phyloP scores from a whole-genome alignment of 2,113 vertebrate genomes.

The Malaclemys terrapin region DNA sequence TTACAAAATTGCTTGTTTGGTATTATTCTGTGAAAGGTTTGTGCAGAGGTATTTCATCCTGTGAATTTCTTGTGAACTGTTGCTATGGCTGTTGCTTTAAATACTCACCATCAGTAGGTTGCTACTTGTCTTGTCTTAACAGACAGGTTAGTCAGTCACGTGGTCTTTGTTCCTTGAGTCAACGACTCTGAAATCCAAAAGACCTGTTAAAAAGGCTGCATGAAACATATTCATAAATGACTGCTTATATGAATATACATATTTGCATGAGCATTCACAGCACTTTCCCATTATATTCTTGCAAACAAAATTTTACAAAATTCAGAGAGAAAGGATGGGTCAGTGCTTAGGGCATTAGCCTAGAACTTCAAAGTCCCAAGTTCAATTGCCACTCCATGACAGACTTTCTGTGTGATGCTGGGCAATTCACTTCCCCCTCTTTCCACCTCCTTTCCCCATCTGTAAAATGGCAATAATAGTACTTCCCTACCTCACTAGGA shows the following conservation, averaged over 20 bases:
- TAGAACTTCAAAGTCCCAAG: not conserved
- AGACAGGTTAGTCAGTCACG: not conserved
- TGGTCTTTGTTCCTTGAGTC: not conserved
- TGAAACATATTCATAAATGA: not conserved
- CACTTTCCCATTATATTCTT: not conserved
- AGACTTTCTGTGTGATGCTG: not conserved
- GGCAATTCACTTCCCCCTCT: not conserved
- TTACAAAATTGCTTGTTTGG: not conserved
- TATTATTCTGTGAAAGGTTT: not conserved
- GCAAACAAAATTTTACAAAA: not conserved
- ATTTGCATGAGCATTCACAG: not conserved
- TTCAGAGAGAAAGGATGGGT: not conserved
- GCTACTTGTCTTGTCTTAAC: not conserved
- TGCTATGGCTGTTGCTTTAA: not conserved
- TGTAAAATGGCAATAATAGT: not conserved
- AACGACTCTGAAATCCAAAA: not conserved
- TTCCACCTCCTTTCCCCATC: not conserved
- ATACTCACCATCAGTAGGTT: not conserved
- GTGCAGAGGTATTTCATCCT: not conserved
- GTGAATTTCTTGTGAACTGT: not conserved
- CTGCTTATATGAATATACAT: not conserved
- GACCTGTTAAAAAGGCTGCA: not conserved
- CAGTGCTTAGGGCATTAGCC: not conserved
- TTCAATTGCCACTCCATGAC: not conserved
- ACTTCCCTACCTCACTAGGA: not conserved